Conservation (phyloP, 2,888 invertebrate species). For the Orchesellides sinensis region DNA sequence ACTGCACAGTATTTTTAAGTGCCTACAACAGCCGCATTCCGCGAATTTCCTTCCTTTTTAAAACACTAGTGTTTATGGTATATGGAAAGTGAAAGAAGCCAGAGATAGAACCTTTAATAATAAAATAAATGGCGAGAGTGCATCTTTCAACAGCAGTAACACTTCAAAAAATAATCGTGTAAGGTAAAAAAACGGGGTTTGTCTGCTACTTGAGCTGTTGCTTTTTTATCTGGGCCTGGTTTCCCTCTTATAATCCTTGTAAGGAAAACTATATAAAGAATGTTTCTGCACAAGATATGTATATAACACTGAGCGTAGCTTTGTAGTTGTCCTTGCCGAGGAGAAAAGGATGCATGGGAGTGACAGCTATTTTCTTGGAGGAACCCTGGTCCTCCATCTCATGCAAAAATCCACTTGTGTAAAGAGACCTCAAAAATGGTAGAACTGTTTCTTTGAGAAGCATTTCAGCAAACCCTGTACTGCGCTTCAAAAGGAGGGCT, state of each 20-base stretch:
- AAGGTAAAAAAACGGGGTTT: too few species aligned
- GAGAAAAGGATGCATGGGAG: slow-evolving; percentile 27
- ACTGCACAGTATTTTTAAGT: too few species aligned
- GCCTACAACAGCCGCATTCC: too few species aligned
- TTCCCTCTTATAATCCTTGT: too few species aligned
- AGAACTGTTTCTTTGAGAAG: background rate
- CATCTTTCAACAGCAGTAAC: background rate
- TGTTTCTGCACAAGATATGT: too few species aligned
- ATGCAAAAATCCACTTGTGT: background rate
- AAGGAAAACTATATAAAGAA: too few species aligned
- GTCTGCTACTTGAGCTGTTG: too few species aligned
- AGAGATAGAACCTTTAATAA: background rate
- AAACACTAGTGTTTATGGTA: too few species aligned
- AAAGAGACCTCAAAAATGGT: background rate
- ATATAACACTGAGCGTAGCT: too few species aligned
- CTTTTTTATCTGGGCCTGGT: too few species aligned
- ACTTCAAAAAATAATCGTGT: background rate
- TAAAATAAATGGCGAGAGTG: slow-evolving; percentile 2
- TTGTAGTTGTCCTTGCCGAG: background rate
- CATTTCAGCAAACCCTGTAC: background rate
- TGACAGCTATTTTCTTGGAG: slow-evolving; percentile 57
- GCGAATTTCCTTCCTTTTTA: too few species aligned
- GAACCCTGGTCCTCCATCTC: slow-evolving; percentile 17
- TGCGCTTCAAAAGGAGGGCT: background rate
- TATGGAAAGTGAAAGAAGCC: background rate